phyloP scores from a whole-genome alignment of 2,113 vertebrate genomes.

The Leptocoma aspasia region DNA sequence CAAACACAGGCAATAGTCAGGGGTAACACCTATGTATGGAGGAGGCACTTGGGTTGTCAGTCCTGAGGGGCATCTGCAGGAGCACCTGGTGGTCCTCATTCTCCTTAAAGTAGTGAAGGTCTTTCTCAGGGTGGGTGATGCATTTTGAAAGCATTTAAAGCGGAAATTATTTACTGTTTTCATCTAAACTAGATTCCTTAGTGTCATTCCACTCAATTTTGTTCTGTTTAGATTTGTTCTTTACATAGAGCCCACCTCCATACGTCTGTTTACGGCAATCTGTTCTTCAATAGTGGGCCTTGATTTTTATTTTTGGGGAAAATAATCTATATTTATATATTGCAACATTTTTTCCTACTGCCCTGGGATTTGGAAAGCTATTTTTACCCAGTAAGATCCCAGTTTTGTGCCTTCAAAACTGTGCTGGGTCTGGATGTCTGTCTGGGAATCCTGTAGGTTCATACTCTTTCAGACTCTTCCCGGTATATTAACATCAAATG shows the following conservation, averaged over 20 bases:
- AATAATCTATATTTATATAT: neutral
- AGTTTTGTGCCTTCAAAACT: neutral
- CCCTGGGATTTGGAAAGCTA: neutral
- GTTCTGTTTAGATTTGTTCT: neutral
- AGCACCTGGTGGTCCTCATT: neutral
- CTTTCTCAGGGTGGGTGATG: neutral
- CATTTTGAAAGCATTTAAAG: neutral
- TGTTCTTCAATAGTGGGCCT: neutral
- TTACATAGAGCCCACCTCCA: rapidly evolving
- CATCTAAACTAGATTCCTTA: neutral
- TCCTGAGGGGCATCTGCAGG: neutral
- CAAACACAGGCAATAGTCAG: neutral
- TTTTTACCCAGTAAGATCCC: neutral
- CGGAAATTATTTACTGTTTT: neutral
- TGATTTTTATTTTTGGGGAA: neutral
- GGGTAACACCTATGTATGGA: neutral
- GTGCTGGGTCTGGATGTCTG: neutral
- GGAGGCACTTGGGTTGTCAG: neutral
- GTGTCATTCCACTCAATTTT: neutral
- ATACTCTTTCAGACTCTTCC: neutral
- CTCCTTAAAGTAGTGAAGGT: neutral
- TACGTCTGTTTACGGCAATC: neutral
- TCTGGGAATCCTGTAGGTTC: neutral
- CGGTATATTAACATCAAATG: neutral
- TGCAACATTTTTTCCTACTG: neutral